Evolutionary conservation across 2,797 vertebrate genomes (phyloP).

Genomic region (Pogonophryne albipinna): DNA sequence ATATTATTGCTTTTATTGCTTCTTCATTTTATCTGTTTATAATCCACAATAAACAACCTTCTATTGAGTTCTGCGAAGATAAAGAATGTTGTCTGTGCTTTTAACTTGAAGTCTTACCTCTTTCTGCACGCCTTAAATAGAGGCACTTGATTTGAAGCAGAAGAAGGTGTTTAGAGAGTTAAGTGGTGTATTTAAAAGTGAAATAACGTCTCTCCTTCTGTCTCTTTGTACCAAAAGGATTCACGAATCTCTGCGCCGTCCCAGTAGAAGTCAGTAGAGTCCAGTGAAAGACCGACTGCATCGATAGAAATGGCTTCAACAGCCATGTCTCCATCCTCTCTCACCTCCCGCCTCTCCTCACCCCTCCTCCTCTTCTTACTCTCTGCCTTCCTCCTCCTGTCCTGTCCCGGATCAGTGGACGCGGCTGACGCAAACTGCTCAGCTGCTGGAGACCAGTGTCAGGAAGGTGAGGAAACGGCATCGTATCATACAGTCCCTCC

Average conservation of each 20-base stretch:
- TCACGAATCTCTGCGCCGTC: slow-evolving; percentile 11
- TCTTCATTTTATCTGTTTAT: slow-evolving; percentile 19
- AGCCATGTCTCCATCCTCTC: slow-evolving; percentile 54
- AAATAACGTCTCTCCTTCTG: background rate
- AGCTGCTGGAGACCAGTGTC: slow-evolving; percentile 76
- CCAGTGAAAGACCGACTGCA: slow-evolving; percentile 32
- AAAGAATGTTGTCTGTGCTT: background rate
- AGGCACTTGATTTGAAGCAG: slow-evolving; percentile 8
- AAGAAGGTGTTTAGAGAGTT: slow-evolving; percentile 2
- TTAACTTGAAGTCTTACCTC: background rate
- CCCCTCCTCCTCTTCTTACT: slow-evolving; percentile 48
- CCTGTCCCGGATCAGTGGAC: slow-evolving; percentile 42
- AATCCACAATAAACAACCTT: slow-evolving; percentile 21
- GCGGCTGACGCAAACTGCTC: slow-evolving; percentile 75
- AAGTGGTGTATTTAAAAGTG: background rate
- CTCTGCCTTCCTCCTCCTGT: slow-evolving; percentile 57
- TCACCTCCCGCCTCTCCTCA: slow-evolving; percentile 26
- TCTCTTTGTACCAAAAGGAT: slow-evolving; percentile 48
- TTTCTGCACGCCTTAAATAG: background rate
- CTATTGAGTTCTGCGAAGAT: slow-evolving; percentile 4
- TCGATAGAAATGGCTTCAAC: slow-evolving; percentile 56
- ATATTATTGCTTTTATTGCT: slow-evolving; percentile 42
- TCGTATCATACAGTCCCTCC: background rate
- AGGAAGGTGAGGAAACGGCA: slow-evolving; percentile 71
- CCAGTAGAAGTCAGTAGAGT: slow-evolving; percentile 40